A percentile compares a stretch with the other conserved stretches of the same genome.
Evolutionary conservation across 2,888 invertebrate species (phyloP).

Genomic region (Thereva nobilitata): DNA sequence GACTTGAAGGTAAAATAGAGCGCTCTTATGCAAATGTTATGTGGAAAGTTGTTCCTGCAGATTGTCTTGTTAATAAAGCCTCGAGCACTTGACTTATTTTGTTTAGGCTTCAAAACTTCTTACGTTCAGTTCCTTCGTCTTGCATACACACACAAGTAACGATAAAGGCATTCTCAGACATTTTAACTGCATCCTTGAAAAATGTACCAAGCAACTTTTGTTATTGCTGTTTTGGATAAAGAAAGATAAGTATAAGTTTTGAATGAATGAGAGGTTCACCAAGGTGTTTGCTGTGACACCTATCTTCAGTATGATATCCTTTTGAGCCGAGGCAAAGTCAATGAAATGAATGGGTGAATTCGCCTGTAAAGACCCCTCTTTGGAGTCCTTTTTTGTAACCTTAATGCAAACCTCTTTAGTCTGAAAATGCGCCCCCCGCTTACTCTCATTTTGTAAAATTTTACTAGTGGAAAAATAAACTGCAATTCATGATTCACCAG

Average conservation of each 20-base stretch:
- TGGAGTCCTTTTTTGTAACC: no score
- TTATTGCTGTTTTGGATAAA: no score
- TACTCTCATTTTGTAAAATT: conserved; percentile 19
- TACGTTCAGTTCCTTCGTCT: no score
- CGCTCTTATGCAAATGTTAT: conserved; percentile 31
- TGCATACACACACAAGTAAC: neutral
- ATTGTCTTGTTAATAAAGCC: conserved; percentile 30
- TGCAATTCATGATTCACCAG: conserved; percentile 6
- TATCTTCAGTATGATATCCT: no score
- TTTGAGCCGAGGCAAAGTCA: no score
- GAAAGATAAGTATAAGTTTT: no score
- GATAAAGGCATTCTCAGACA: conserved; percentile 14
- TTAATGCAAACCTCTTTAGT: neutral
- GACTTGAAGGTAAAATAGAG: conserved; percentile 10
- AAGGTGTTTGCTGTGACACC: no score
- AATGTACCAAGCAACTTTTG: neutral
- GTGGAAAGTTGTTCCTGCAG: conserved; percentile 26
- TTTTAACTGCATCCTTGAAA: conserved; percentile 23
- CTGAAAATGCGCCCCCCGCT: conserved; percentile 5
- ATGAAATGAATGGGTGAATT: no score
- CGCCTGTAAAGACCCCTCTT: no score
- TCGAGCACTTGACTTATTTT: conserved; percentile 28
- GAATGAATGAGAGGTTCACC: no score
- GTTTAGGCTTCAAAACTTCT: conserved; percentile 14
- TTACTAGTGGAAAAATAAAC: conserved; percentile 14